phyloP scores from a whole-genome alignment of 2,113 vertebrate genomes.

The Onychostoma macrolepis region DNA sequence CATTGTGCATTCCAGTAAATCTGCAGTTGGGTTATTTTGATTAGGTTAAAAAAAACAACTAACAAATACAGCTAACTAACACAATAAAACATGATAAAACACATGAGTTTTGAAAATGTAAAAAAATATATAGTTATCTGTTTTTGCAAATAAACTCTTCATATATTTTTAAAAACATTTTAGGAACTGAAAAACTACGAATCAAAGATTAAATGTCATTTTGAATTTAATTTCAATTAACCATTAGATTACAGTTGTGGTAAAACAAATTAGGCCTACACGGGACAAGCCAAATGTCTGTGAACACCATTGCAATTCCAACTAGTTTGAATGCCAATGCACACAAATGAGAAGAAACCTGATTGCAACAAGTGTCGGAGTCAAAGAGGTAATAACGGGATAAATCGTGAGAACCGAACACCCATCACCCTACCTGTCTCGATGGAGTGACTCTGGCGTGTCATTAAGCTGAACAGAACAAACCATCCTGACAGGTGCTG shows the following conservation, averaged over 20 bases:
- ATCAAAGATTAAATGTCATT: too few relatives aligned
- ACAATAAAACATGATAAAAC: too few relatives aligned
- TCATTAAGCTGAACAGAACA: conserved; percentile 60
- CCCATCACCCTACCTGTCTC: conserved; percentile 70
- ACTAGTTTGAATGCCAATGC: conserved; percentile 13
- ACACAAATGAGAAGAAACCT: conserved; percentile 32
- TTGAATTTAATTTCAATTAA: not conserved
- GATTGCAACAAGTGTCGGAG: conserved; percentile 30
- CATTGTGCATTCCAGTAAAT: too few relatives aligned
- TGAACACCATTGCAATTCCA: not conserved
- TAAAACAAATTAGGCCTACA: not conserved
- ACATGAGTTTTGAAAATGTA: too few relatives aligned
- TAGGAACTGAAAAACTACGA: too few relatives aligned
- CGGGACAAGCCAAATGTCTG: conserved; percentile 14
- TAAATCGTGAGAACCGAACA: conserved; percentile 32
- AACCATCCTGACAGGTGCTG: conserved; percentile 56
- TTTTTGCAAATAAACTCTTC: too few relatives aligned
- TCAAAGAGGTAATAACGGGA: conserved; percentile 5
- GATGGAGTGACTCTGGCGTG: conserved; percentile 62
- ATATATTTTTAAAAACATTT: too few relatives aligned
- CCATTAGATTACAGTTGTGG: not conserved
- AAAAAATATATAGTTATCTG: too few relatives aligned
- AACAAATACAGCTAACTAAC: too few relatives aligned
- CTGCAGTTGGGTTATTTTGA: too few relatives aligned
- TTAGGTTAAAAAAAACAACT: too few relatives aligned